These are phyloP conservation scores for Anoplolepis gracilipes DNA, from an alignment of 1,140 invertebrate species.

Conservation along the genomic window DNA sequence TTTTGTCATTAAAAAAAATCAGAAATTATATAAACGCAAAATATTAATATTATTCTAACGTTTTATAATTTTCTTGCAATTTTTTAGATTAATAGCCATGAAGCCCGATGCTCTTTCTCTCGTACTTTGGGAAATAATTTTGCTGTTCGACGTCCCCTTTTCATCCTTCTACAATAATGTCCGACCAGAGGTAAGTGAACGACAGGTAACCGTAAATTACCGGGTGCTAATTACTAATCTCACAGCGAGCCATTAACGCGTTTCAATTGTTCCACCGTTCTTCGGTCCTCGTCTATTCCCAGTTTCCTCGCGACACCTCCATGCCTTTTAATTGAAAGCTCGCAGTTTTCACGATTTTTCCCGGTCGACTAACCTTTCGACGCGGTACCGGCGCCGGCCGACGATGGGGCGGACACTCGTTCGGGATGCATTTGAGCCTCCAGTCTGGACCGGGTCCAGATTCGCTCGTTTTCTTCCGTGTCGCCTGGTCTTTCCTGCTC, in stretches of 20 bases:
- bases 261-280: constrained; percentile 51
- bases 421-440: constrained; percentile 43
- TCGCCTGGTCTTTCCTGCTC: constrained; percentile 40
- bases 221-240: constrained; percentile 53
- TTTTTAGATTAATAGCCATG: neutral
- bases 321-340: constrained; percentile 47
- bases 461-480: constrained; percentile 59
- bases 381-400: constrained; percentile 25
- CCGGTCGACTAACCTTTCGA: constrained; percentile 25
- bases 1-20: neutral
- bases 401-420: constrained; percentile 47
- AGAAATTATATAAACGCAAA: neutral
- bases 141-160: neutral
- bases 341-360: constrained; percentile 46
- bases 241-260: constrained; percentile 48
- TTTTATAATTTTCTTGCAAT: neutral
- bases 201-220: constrained; percentile 52
- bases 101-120: neutral
- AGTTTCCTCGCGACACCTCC: neutral
- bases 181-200: neutral
- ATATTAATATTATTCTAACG: neutral
- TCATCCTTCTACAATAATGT: neutral
- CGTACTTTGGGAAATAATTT: neutral
- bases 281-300: neutral
- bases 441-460: constrained; percentile 59